Conservation (phyloP, 2,797 vertebrate species). For the Ctenopoma kingsleyae region DNA sequence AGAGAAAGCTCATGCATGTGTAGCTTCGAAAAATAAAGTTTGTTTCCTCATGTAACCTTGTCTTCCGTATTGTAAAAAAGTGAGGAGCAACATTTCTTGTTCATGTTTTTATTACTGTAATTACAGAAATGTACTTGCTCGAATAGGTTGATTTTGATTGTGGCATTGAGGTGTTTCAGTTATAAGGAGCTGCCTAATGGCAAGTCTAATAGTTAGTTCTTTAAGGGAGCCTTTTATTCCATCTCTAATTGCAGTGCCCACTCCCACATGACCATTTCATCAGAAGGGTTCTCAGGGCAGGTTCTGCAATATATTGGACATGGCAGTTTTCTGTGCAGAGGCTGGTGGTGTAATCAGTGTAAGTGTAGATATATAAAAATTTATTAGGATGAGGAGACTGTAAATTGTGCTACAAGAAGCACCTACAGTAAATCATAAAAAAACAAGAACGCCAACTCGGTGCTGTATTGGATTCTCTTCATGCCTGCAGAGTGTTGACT, state of each 20-base stretch:
- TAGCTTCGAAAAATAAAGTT: slow-evolving; percentile 42
- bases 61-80: slow-evolving; percentile 10
- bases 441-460: slow-evolving; percentile 7
- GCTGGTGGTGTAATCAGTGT: slow-evolving; percentile 58
- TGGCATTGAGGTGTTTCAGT: slow-evolving; percentile 29
- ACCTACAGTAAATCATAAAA: slow-evolving; percentile 47
- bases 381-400: slow-evolving; percentile 45
- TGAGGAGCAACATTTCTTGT: slow-evolving; percentile 5
- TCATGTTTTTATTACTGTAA: slow-evolving; percentile 44
- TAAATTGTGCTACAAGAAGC: slow-evolving; percentile 59
- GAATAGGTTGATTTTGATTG: slow-evolving; percentile 42
- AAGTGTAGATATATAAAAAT: slow-evolving; percentile 63
- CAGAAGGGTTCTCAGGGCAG: slow-evolving; percentile 35
- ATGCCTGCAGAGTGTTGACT: slow-evolving; percentile 12
- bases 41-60: slow-evolving; percentile 15
- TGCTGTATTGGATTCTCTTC: slow-evolving; percentile 4
- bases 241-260: slow-evolving; percentile 61
- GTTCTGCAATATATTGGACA: slow-evolving; percentile 63
- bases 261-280: slow-evolving; percentile 63
- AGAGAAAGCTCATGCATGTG: slow-evolving; percentile 38
- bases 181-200: slow-evolving; percentile 44
- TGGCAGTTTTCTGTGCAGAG: slow-evolving; percentile 56
- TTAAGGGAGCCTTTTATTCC: slow-evolving; percentile 49
- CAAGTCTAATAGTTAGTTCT: slow-evolving; percentile 35
- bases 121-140: slow-evolving; percentile 41